These are phyloP conservation scores for Scaptomyza graminum DNA, from an alignment of 1,140 invertebrate species.

Conservation along the genomic window DNA sequence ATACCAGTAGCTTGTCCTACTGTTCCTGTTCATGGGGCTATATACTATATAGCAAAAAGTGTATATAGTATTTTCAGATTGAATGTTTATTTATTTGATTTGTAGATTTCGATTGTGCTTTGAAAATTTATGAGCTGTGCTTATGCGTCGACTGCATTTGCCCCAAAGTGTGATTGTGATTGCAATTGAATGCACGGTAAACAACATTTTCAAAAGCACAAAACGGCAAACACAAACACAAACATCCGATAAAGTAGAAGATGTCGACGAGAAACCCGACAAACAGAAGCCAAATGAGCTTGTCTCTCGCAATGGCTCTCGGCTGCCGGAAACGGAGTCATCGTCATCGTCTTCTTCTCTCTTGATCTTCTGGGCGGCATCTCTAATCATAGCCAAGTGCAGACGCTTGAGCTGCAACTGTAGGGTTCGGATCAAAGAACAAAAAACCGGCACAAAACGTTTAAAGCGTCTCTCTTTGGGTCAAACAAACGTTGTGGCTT, in stretches of 20 bases:
- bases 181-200: slow-evolving; percentile 63
- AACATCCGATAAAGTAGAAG: slow-evolving; percentile 67
- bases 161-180: slow-evolving; percentile 73
- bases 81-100: slow-evolving; percentile 70
- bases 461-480: slow-evolving; percentile 62
- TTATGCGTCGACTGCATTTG: slow-evolving; percentile 19
- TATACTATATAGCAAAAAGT: slow-evolving; percentile 31
- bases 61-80: slow-evolving; percentile 48
- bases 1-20: slow-evolving; percentile 60
- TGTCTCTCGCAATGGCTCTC: slow-evolving; percentile 45
- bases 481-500: slow-evolving; percentile 72
- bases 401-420: slow-evolving; percentile 71
- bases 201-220: slow-evolving; percentile 67
- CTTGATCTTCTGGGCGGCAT: slow-evolving; percentile 36
- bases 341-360: background rate
- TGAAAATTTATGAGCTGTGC: slow-evolving; percentile 34
- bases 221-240: slow-evolving; percentile 57
- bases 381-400: slow-evolving; percentile 62
- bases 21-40: slow-evolving; percentile 4
- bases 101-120: slow-evolving; percentile 53
- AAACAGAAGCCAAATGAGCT: slow-evolving; percentile 82
- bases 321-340: slow-evolving; percentile 20
- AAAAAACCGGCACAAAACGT: slow-evolving; percentile 32
- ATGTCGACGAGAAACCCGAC: no score
- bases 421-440: slow-evolving; percentile 70